These are phyloP conservation scores for Nasonia vitripennis DNA, from an alignment of 1,140 invertebrate genomes.

Conservation along the genomic window DNA sequence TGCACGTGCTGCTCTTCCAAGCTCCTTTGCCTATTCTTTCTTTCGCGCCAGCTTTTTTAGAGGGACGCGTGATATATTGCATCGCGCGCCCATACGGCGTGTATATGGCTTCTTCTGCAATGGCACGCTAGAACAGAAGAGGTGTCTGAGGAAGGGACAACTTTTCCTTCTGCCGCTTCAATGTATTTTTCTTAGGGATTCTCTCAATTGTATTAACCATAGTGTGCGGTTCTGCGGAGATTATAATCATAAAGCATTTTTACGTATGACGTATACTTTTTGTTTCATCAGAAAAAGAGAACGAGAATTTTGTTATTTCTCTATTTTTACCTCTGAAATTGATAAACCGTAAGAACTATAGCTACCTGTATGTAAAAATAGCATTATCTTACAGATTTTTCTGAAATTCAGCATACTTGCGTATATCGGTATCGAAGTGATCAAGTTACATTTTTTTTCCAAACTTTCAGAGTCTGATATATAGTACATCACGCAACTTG, in stretches of 20 bases:
- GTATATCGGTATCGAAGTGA: too few relatives aligned
- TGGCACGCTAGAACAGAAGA: background rate
- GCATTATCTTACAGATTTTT: too few relatives aligned
- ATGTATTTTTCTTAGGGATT: constrained; percentile 34
- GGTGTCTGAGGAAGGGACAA: background rate
- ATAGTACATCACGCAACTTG: too few relatives aligned
- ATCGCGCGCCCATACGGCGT: background rate
- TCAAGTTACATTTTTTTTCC: too few relatives aligned
- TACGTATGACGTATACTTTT: too few relatives aligned
- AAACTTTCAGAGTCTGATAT: too few relatives aligned
- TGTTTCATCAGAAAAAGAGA: too few relatives aligned
- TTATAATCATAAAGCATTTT: background rate
- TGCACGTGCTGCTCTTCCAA: background rate
- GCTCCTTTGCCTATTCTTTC: constrained; percentile 9
- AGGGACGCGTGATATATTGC: constrained; percentile 27
- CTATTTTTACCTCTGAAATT: too few relatives aligned
- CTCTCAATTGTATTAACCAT: constrained; percentile 31
- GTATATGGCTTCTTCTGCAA: background rate
- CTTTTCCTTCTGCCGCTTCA: constrained; percentile 17
- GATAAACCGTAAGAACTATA: too few relatives aligned
- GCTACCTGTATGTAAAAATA: too few relatives aligned
- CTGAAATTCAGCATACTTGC: too few relatives aligned
- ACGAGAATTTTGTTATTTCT: too few relatives aligned
- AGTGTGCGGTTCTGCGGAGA: constrained; percentile 11
- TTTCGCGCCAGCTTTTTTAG: background rate